Base-by-base conservation (phyloP, 2,888 invertebrate genomes). In the Girardia tigrina region DNA sequence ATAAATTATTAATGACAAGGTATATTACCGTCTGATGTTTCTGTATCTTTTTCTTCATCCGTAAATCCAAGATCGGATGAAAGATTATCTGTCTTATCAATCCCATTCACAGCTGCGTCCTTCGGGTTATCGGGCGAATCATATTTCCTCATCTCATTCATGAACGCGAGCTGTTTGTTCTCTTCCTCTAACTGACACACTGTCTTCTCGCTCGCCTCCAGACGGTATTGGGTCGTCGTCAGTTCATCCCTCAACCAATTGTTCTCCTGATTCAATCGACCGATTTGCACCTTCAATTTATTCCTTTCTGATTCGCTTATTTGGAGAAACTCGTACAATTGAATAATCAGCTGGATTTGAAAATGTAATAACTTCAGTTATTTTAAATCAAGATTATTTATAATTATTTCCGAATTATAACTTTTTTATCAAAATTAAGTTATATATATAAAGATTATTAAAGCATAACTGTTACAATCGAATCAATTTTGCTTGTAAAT, bases 191-290 rank as follows among this genome's bases (percentile, higher is more conserved):
- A 86, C 85, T 94, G 93, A 4, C 94, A 95, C 14, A 94, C 86
- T 74, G 90, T 81, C 80, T 97, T 94, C 83, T 97, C 95, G 28
- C 94, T 94, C 23, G 91, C 89, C 86, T 95, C 94, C 76, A 97
- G 88, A 79, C 84, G 84, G 77, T 97, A 94, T 85, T 99, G 97
- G 0, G 97, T 94, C 73, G 92, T 93, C 71, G 95, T 95, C 77
- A 99, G 87, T 86, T 99, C 98, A 84, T 99, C 98, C 72, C 97
- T 87, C 1, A 98, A 88, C 98, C 98, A 99, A 1, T 95, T 95
- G 85, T 99, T 99, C 86, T 98, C 98, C 86, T 99, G 97, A 84
- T 94, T 95, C 74, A 88, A 81, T 2, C 98, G 88, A 70, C 94
- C 89, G 1, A 98, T 97, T 86, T 98, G 97, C 0, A 97, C 94